Conservation (phyloP, 37 sponge, comb jelly and placozoan genomes). For the Lycopodina hypogea region DNA sequence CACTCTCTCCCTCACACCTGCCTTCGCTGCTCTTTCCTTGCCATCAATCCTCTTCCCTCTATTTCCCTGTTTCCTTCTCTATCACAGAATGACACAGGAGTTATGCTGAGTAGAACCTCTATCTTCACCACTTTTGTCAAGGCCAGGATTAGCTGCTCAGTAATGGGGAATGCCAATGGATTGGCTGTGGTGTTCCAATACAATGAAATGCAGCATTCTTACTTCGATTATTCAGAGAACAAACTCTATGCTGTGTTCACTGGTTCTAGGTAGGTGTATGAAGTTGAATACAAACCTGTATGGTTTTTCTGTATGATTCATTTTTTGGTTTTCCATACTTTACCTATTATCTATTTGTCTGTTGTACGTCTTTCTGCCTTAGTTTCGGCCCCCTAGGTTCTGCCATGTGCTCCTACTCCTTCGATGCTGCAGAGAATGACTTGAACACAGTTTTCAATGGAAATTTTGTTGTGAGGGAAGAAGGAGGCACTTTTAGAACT, state of each 20-base stretch:
- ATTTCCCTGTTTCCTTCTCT: neutral
- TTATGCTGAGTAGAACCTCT: neutral
- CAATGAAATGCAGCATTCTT: conserved; percentile 53
- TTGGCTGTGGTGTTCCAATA: conserved; percentile 39
- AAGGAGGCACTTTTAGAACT: neutral
- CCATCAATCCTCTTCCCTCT: neutral
- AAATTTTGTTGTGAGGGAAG: conserved; percentile 12
- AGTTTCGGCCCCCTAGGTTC: conserved; percentile 69
- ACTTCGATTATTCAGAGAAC: conserved; percentile 1
- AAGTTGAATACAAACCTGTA: too few relatives aligned
- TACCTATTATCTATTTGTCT: neutral
- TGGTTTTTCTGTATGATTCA: too few relatives aligned
- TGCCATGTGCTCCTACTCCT: conserved; percentile 77
- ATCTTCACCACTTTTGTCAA: conserved; percentile 48
- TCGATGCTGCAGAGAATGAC: conserved; percentile 29
- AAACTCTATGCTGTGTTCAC: conserved; percentile 63
- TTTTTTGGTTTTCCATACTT: too few relatives aligned
- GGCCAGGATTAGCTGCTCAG: conserved; percentile 43
- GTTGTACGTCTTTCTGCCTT: neutral
- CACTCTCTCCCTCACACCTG: neutral
- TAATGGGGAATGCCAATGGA: neutral
- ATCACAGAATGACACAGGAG: conserved; percentile 42
- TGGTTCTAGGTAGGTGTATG: too few relatives aligned
- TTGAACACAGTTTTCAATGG: conserved; percentile 41
- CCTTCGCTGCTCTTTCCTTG: neutral